Evolutionary conservation across 1,140 invertebrate genomes (phyloP).

Genomic region (Conus betulinus): DNA sequence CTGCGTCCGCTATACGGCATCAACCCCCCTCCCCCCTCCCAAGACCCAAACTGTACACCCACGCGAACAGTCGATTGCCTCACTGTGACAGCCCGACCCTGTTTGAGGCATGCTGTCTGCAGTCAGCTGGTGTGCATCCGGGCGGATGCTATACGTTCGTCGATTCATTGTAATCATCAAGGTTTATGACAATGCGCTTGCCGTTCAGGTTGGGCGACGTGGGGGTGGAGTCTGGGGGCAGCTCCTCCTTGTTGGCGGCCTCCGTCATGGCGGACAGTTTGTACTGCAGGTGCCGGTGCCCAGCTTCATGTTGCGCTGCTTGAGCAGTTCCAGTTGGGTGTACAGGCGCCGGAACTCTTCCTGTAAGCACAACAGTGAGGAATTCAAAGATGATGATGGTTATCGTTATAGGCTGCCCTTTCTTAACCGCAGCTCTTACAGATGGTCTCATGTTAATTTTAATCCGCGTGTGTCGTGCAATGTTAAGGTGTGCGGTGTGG

Average conservation of each 20-base stretch:
- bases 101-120: background rate
- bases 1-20: too few species aligned
- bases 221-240: conserved; percentile 56
- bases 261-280: conserved; percentile 85
- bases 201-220: conserved; percentile 69
- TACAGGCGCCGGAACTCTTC: conserved; percentile 90
- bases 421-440: too few species aligned
- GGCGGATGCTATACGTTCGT: conserved; percentile 65
- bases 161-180: conserved; percentile 71
- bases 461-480: too few species aligned
- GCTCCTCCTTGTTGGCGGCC: conserved; percentile 68
- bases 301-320: conserved; percentile 85
- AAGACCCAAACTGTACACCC: background rate
- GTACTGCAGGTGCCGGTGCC: conserved; percentile 81
- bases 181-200: conserved; percentile 71
- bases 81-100: background rate
- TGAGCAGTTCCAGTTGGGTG: conserved; percentile 86
- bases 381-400: too few species aligned
- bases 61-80: background rate
- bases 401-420: too few species aligned
- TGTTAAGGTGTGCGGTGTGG: too few species aligned
- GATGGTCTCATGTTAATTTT: too few species aligned
- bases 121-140: conserved; percentile 65
- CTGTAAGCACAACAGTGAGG: conserved; percentile 74
- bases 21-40: too few species aligned